Percentiles rank a stretch among this genome's conserved stretches.
These are phyloP conservation scores for Limnodromus scolopaceus DNA, from an alignment of 2,797 vertebrate genomes.

Conservation along the genomic window DNA sequence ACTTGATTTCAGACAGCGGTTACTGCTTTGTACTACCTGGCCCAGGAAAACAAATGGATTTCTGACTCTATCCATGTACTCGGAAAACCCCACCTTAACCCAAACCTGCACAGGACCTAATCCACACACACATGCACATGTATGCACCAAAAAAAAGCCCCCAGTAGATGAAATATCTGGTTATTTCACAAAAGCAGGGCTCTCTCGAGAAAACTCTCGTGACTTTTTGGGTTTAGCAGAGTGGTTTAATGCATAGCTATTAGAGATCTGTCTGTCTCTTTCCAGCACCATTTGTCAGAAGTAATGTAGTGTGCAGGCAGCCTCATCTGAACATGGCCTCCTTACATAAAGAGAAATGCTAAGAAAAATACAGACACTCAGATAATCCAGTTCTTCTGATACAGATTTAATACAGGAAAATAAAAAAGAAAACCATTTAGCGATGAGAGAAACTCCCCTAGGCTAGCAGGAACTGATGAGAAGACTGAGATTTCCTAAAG, in stretches of 20 bases:
- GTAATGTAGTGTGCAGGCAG: conserved; percentile 11
- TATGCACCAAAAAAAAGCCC: background rate
- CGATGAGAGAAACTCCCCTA: background rate
- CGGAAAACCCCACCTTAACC: background rate
- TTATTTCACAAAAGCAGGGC: background rate
- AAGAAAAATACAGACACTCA: background rate
- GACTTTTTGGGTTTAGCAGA: background rate
- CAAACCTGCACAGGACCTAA: background rate
- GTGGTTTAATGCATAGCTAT: background rate
- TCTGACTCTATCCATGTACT: background rate
- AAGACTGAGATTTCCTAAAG: conserved; percentile 1
- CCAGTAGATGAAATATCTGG: background rate
- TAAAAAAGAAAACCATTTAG: background rate
- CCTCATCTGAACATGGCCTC: background rate
- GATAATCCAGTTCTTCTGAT: background rate
- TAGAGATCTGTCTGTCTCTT: background rate
- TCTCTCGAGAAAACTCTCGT: background rate
- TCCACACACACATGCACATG: accelerated
- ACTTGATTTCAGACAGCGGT: background rate
- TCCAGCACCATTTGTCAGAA: conserved; percentile 30
- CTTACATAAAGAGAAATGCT: background rate
- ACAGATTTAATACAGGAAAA: background rate
- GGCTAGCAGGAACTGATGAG: background rate
- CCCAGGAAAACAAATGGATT: background rate
- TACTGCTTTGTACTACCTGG: background rate